Conservation (phyloP, 2,113 vertebrate genomes). For the Mus pahari region DNA sequence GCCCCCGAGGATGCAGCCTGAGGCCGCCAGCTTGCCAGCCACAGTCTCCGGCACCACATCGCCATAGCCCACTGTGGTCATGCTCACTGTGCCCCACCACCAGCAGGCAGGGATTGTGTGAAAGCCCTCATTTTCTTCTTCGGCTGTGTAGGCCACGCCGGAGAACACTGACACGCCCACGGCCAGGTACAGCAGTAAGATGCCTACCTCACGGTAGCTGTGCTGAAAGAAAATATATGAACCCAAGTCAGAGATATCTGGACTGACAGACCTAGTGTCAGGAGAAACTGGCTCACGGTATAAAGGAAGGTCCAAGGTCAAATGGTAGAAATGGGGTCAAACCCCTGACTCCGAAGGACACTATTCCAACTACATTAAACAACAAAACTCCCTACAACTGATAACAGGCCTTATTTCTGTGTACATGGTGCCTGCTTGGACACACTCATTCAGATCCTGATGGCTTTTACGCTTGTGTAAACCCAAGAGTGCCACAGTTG, state of each 20-base stretch:
- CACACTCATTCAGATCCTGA: neutral
- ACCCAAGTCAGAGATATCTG: conserved; percentile 22
- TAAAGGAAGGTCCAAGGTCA: neutral
- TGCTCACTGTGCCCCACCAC: conserved; percentile 99
- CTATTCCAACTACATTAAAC: neutral
- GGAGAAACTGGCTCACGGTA: neutral
- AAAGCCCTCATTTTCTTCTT: conserved; percentile 94
- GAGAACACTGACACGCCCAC: conserved; percentile 98
- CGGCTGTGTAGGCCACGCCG: conserved; percentile 95
- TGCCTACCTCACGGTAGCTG: conserved; percentile 98
- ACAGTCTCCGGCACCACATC: conserved; percentile 96
- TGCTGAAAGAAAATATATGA: conserved; percentile 89
- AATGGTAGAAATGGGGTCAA: neutral
- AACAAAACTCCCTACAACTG: neutral
- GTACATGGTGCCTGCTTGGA: neutral
- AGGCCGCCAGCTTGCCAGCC: conserved; percentile 95
- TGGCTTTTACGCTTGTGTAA: neutral
- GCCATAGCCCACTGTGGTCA: conserved; percentile 98
- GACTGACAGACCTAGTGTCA: neutral
- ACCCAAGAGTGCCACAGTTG: neutral
- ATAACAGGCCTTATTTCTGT: neutral
- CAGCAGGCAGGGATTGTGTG: conserved; percentile 98
- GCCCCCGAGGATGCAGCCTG: conserved; percentile 96
- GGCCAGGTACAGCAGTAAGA: conserved; percentile 95
- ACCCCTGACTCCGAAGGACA: neutral